A percentile compares a stretch with the other conserved stretches of the same genome.
Evolutionary conservation across 1,140 invertebrate genomes (phyloP).

Genomic region (Drosophila guanche): DNA sequence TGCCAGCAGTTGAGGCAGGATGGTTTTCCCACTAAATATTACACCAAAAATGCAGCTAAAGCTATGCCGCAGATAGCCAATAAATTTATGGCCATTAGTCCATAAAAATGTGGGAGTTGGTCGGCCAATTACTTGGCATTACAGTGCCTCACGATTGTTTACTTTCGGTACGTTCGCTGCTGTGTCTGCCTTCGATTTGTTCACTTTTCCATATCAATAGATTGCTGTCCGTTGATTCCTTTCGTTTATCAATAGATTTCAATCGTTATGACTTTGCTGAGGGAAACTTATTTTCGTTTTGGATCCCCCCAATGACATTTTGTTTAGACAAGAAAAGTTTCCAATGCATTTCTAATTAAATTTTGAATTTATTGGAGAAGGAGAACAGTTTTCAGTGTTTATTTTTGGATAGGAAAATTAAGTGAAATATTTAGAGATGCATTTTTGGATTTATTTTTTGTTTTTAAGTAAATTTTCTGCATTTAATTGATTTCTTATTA

Average conservation of each 20-base stretch:
- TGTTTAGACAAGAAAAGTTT: slow-evolving; percentile 27
- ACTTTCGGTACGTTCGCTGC: slow-evolving; percentile 13
- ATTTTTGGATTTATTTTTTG: too few species aligned
- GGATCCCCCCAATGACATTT: slow-evolving; percentile 19
- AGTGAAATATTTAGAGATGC: too few species aligned
- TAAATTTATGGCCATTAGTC: slow-evolving; percentile 51
- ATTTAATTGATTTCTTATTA: too few species aligned
- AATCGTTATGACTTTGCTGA: slow-evolving; percentile 16
- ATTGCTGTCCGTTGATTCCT: slow-evolving; percentile 8
- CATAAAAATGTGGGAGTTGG: slow-evolving; percentile 67
- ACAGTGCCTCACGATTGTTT: slow-evolving; percentile 48
- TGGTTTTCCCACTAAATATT: slow-evolving; percentile 17
- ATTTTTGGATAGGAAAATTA: too few species aligned
- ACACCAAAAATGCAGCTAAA: not conserved
- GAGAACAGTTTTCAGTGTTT: not conserved
- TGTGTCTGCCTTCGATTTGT: slow-evolving; percentile 17
- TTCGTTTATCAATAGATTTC: not conserved
- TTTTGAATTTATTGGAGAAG: slow-evolving; percentile 5
- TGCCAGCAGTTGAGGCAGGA: slow-evolving; percentile 29
- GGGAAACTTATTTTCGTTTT: not conserved
- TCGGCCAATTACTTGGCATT: slow-evolving; percentile 65
- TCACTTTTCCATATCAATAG: slow-evolving; percentile 18
- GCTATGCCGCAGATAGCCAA: slow-evolving; percentile 44
- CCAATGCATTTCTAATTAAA: slow-evolving; percentile 21
- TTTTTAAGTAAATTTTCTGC: too few species aligned